Evolutionary conservation across 1,140 invertebrate species (phyloP), one percentile per base, ranked within the genome.

Genomic region (Vanessa tameamea): DNA sequence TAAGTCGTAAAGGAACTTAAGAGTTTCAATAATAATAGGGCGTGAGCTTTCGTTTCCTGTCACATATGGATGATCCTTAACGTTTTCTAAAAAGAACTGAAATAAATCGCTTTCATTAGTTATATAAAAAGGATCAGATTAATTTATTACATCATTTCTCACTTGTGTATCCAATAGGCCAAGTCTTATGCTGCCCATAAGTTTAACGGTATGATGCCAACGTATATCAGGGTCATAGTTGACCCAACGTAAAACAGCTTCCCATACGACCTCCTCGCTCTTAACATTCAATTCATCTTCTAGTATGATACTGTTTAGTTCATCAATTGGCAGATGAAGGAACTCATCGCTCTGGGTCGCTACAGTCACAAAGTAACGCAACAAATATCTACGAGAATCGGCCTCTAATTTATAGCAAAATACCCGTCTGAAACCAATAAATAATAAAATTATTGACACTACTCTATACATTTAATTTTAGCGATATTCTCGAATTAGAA

Each of bases 101-200:
- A 72, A 74, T 73, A 57, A 57, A 23, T 57, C 1, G 12, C 9
- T 3, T 23, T 9, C 55, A 13, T 57, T 43, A 43, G 48, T 51
- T 51, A n/a, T n/a, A 51, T 15, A 51, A 26, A 59, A 59, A 5
- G 1, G 37, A 9, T 43, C 37, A 11, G 9, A 43, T 9, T 26
- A 23, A 26, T 20, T 23, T 23, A 23, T 11, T 12, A 23, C 11
- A 1, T 26, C 13, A 23, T 7, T 50, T 48, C 20, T 83, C 76
- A 94, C 94, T 89, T 97, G 95, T 0, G 97, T 97, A 68, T 98
- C 96, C 80, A 99, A 93, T 1, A 98, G 92, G 7, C 98, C 97
- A 3, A 98, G 94, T 20, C 97, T 94, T 75, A 98, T 96, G 69
- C 96, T 96, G 51, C 95, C 95, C 94, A 99, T 96, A 0, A 99